Evolutionary conservation across 2,113 vertebrate genomes (phyloP), one percentile per base, ranked within the genome.

Genomic region (Paracanthobrama guichenoti): DNA sequence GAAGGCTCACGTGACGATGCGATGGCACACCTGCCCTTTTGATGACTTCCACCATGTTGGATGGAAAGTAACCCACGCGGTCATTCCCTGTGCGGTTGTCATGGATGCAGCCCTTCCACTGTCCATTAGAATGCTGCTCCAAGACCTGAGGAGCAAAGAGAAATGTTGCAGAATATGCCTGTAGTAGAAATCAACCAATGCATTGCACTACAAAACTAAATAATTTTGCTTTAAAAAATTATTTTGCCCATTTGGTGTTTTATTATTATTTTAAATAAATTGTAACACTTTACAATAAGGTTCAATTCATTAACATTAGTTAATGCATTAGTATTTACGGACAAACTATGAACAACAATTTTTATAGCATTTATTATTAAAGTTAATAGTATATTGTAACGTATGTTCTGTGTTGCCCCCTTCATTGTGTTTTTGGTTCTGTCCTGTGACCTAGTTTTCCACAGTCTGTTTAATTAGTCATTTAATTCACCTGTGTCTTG

Each of bases 71-170:
- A 79, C 98, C 98, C 75, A 99, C 97, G 0, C 98, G 95, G 92
- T 99, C 98, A 1, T 98, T 98, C 93, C 98, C 98, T 0, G 98
- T 99, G 82, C 97, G 94, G 95, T 98, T 99, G 93, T 99, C 98
- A 39, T 99, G 98, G 90, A 99, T 99, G 86, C 97, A 99, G 88
- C 98, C 98, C 89, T 99, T 99, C 98, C 98, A 99, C 12, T 96
- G 94, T 31, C 98, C 98, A 0, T 99, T 98, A 0, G 96, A 95
- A 66, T 99, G 98, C 94, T 99, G 98, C 91, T 99, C 98, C 88
- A 99, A 94, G 83, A 99, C 98, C 98, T 99, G 87, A 26, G 44
- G 77, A 69, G 2, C 12, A 69, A 39, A 82, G 8, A 71, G 18
- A 82, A 48, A 22, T 55, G 35, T 16, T 28, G 5, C n/a, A 55